A percentile compares a stretch with the other conserved stretches of the same genome.
These are phyloP conservation scores for Ypsolopha sequella DNA, from an alignment of 2,888 invertebrate genomes.

Conservation along the genomic window DNA sequence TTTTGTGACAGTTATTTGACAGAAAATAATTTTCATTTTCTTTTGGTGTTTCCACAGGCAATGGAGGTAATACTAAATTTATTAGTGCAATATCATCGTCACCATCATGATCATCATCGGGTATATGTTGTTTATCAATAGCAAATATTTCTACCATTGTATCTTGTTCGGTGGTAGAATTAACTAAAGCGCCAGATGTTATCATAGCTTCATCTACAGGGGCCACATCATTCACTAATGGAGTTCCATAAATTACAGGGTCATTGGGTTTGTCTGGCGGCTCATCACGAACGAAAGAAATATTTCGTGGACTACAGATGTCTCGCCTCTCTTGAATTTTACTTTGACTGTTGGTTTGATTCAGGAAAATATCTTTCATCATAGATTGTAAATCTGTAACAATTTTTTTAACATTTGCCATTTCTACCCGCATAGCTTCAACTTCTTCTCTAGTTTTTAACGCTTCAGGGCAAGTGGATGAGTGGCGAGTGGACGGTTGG, in stretches of 20 bases:
- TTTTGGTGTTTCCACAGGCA: neutral
- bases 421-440: slow-evolving; percentile 16
- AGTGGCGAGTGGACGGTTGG: neutral
- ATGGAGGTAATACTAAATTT: no score
- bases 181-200: neutral
- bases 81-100: neutral
- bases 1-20: slow-evolving; percentile 1
- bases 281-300: no score
- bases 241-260: no score
- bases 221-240: no score
- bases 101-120: neutral
- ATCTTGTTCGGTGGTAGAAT: neutral
- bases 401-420: slow-evolving; percentile 13
- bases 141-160: neutral
- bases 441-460: slow-evolving; percentile 21
- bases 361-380: no score
- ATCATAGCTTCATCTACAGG: no score
- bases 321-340: no score
- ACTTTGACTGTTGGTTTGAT: no score
- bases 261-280: no score
- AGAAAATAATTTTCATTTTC: neutral
- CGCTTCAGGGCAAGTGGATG: slow-evolving; percentile 16
- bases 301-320: no score
- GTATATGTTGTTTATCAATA: neutral
- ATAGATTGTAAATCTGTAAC: no score